These are phyloP conservation scores for Oeneis ivallda DNA, from an alignment of 2,888 invertebrate species.

Conservation along the genomic window DNA sequence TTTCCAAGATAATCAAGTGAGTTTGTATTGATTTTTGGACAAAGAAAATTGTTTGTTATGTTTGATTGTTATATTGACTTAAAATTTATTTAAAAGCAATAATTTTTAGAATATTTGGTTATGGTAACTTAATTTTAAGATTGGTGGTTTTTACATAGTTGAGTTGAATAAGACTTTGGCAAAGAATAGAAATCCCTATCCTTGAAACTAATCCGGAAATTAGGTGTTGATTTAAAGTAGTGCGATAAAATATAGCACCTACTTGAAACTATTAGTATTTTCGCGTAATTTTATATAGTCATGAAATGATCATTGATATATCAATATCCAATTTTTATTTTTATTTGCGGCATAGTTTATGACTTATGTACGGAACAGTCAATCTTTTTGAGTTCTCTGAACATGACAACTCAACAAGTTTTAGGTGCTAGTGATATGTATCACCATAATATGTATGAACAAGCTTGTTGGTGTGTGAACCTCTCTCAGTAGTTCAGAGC, in stretches of 20 bases:
- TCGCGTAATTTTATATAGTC: background rate
- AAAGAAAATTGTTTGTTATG: constrained; percentile 26
- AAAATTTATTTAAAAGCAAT: constrained; percentile 9
- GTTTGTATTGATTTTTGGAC: constrained; percentile 48
- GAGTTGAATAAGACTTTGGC: constrained; percentile 34
- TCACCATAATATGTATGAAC: too few relatives aligned
- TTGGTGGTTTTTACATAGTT: background rate
- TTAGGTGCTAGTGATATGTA: too few relatives aligned
- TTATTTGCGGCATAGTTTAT: too few relatives aligned
- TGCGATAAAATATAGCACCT: background rate
- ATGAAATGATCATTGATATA: too few relatives aligned
- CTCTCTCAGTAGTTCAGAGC: too few relatives aligned
- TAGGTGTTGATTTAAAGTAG: constrained; percentile 1
- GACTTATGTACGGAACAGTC: too few relatives aligned
- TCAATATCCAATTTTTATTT: background rate
- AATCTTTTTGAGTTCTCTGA: too few relatives aligned
- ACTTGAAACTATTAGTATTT: background rate
- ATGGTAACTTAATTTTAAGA: too few relatives aligned
- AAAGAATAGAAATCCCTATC: constrained; percentile 42
- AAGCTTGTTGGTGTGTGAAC: too few relatives aligned
- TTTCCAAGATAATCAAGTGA: constrained; percentile 77
- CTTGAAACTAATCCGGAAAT: constrained; percentile 42
- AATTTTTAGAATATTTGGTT: background rate
- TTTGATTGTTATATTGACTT: constrained; percentile 23
- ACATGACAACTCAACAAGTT: too few relatives aligned